These are phyloP conservation scores for Rosalia funebris DNA, from an alignment of 2,888 invertebrate genomes.

Conservation along the genomic window DNA sequence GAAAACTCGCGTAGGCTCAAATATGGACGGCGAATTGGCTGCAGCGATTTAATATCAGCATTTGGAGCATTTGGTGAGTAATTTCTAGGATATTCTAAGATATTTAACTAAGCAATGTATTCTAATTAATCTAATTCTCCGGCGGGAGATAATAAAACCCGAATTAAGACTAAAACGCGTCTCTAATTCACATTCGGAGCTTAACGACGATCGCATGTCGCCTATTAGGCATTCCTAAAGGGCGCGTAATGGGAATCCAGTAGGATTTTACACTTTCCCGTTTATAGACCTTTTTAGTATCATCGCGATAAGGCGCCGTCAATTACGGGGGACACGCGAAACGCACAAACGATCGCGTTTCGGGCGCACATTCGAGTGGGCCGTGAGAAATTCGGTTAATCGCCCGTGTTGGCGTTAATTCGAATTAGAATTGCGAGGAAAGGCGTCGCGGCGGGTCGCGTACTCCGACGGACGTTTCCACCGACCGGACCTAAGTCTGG, in stretches of 20 bases:
- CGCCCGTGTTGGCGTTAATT: not conserved
- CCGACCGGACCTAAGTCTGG: not conserved
- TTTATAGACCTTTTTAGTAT: constrained; percentile 32
- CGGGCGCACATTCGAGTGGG: not conserved
- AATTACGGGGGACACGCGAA: constrained; percentile 38
- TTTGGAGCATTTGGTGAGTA: too few relatives aligned
- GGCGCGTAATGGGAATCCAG: constrained; percentile 33
- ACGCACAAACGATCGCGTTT: constrained; percentile 8
- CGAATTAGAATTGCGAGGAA: too few relatives aligned
- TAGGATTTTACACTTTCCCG: constrained; percentile 40
- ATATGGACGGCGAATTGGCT: not conserved
- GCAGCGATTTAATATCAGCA: not conserved
- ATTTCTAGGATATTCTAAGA: too few relatives aligned
- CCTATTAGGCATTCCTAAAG: too few relatives aligned
- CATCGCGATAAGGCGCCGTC: constrained; percentile 38
- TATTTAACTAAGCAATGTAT: too few relatives aligned
- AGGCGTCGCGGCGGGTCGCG: too few relatives aligned
- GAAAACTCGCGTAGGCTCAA: not conserved
- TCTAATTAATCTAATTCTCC: too few relatives aligned
- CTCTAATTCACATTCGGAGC: too few relatives aligned
- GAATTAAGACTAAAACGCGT: too few relatives aligned
- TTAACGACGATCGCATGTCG: constrained; percentile 35
- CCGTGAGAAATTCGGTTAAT: constrained; percentile 7
- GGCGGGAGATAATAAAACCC: too few relatives aligned
- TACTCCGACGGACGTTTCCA: too few relatives aligned